These are phyloP conservation scores for Halocynthia aurantium DNA, from an alignment of 23 tunicate genomes.

Conservation along the genomic window DNA sequence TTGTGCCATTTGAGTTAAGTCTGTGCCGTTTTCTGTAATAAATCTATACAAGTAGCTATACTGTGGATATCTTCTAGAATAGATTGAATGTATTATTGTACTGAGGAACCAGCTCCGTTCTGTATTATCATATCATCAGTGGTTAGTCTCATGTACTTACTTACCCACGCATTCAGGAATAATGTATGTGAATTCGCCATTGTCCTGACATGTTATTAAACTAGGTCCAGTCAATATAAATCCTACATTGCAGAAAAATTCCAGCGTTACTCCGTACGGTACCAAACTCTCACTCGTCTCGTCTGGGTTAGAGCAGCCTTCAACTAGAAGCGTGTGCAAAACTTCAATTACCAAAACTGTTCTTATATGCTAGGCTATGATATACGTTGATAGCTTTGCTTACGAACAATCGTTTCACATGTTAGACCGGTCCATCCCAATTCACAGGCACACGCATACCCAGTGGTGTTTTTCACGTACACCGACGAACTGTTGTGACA, in stretches of 20 bases:
- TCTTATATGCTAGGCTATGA: not conserved
- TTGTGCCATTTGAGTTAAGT: no score
- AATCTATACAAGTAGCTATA: no score
- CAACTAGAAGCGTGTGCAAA: slow-evolving; percentile 17
- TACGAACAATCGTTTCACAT: slow-evolving; percentile 74
- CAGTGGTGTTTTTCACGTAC: slow-evolving; percentile 22
- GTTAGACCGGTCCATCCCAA: slow-evolving; percentile 77
- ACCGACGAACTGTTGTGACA: slow-evolving; percentile 31
- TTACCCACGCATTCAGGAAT: slow-evolving; percentile 81
- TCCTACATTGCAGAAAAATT: slow-evolving; percentile 59
- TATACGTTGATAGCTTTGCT: slow-evolving; percentile 4
- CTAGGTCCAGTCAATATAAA: slow-evolving; percentile 52
- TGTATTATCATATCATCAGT: no score
- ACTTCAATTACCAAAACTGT: not conserved
- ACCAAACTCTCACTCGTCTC: slow-evolving; percentile 35
- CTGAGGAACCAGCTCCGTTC: no score
- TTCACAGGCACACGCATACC: slow-evolving; percentile 58
- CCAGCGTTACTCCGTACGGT: slow-evolving; percentile 78
- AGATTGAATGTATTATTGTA: no score
- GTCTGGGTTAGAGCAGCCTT: slow-evolving; percentile 70
- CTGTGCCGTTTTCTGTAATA: no score
- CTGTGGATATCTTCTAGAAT: no score
- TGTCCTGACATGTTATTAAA: slow-evolving; percentile 45
- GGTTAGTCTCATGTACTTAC: not conserved
- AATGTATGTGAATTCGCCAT: slow-evolving; percentile 47